Evolutionary conservation across 1,140 invertebrate genomes (phyloP).

Genomic region (Euwallacea fornicatus): DNA sequence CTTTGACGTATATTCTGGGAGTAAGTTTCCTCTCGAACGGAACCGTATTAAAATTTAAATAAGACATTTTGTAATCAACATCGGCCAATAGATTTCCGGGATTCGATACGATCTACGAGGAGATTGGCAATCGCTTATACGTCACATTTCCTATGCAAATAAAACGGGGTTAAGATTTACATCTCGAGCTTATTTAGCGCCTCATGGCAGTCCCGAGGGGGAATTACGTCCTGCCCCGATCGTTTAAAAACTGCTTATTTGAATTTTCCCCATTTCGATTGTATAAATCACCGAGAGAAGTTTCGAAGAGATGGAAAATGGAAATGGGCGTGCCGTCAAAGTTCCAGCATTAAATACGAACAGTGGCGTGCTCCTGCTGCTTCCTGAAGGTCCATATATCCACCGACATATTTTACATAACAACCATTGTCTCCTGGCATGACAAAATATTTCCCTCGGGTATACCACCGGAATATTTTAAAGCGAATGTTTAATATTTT

Average conservation of each 20-base stretch:
- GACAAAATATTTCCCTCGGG: conserved; percentile 29
- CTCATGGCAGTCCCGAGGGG: conserved; percentile 23
- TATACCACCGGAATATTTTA: conserved; percentile 29
- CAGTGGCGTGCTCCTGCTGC: background rate
- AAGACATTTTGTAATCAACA: conserved; percentile 52
- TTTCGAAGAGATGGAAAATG: conserved; percentile 3
- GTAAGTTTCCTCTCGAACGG: conserved; percentile 44
- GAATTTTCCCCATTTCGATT: conserved; percentile 42
- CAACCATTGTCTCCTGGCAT: conserved; percentile 18
- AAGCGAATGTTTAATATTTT: conserved; percentile 29
- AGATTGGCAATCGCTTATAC: conserved; percentile 52
- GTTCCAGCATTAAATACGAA: background rate
- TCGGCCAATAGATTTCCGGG: conserved; percentile 52
- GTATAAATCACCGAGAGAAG: conserved; percentile 21
- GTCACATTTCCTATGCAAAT: conserved; percentile 53
- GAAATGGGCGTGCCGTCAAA: background rate
- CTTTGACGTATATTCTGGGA: conserved; percentile 40
- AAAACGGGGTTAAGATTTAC: conserved; percentile 51
- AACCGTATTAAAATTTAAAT: conserved; percentile 53
- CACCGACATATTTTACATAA: conserved; percentile 24
- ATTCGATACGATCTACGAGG: conserved; percentile 45
- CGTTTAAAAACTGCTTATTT: conserved; percentile 48
- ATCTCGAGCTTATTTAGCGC: conserved; percentile 44
- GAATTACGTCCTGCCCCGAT: conserved; percentile 42
- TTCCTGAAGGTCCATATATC: background rate